Evolutionary conservation across 2,797 vertebrate genomes (phyloP).

Genomic region (Hafferia zeledoni): DNA sequence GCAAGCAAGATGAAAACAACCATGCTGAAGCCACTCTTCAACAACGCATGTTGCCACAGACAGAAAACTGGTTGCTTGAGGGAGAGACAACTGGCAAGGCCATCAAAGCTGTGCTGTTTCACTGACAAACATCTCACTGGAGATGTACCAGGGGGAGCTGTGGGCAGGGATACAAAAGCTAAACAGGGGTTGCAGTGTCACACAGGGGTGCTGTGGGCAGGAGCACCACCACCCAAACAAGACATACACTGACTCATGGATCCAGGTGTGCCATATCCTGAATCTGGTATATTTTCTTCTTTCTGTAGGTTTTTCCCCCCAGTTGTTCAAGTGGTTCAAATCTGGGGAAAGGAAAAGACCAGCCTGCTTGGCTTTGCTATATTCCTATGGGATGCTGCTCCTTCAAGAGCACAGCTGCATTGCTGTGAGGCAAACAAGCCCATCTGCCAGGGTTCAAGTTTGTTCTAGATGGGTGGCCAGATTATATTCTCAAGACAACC

Average conservation of each 20-base stretch:
- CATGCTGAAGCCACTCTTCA: background rate
- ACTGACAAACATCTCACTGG: background rate
- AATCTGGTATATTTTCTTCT: background rate
- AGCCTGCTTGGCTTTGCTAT: background rate
- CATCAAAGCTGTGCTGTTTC: background rate
- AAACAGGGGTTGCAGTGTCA: background rate
- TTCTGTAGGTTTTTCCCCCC: accelerated
- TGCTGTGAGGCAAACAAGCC: slow-evolving; percentile 7
- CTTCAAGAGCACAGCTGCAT: slow-evolving; percentile 35
- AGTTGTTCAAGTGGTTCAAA: background rate
- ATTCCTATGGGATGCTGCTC: slow-evolving; percentile 9
- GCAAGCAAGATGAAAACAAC: background rate
- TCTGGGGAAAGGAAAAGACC: background rate
- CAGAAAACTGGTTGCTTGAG: background rate
- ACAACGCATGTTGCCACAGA: accelerated
- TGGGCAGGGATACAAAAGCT: background rate
- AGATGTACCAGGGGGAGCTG: accelerated
- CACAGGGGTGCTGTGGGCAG: background rate
- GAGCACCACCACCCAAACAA: accelerated
- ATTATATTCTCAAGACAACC: background rate
- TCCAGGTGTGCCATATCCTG: background rate
- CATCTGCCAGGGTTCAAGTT: background rate
- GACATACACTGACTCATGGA: accelerated
- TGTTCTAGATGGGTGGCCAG: slow-evolving; percentile 44
- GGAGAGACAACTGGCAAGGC: background rate